Evolutionary conservation across 2,888 invertebrate genomes (phyloP).

Genomic region (Deilephila elpenor): DNA sequence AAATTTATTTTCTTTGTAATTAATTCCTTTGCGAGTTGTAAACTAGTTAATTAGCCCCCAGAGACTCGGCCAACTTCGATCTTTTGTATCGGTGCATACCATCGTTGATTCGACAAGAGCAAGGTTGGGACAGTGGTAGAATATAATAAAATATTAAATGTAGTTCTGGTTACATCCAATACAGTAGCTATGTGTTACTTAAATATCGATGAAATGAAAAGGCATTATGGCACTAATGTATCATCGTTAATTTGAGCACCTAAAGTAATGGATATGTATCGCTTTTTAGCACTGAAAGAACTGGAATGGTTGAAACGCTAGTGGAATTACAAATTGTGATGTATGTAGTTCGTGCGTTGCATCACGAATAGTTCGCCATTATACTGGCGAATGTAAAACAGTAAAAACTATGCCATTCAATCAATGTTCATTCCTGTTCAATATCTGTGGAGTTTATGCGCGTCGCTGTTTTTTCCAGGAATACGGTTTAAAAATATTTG

Average conservation of each 20-base stretch:
- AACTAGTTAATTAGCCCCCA: too few species aligned
- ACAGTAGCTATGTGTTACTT: too few species aligned
- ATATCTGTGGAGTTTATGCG: background rate
- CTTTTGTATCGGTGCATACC: too few species aligned
- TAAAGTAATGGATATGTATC: background rate
- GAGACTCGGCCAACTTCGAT: too few species aligned
- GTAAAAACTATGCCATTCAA: conserved; percentile 11
- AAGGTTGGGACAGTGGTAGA: too few species aligned
- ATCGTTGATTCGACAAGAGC: too few species aligned
- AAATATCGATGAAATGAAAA: too few species aligned
- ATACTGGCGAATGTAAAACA: conserved; percentile 2
- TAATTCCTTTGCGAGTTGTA: too few species aligned
- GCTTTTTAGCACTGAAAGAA: conserved; percentile 1
- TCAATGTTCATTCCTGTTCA: conserved; percentile 5
- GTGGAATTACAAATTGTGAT: conserved; percentile 20
- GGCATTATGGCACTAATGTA: background rate
- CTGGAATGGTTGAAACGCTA: background rate
- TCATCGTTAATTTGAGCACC: background rate
- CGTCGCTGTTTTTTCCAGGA: background rate
- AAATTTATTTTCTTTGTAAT: too few species aligned
- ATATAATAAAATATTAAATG: too few species aligned
- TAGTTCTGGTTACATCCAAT: too few species aligned
- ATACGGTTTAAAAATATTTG: background rate
- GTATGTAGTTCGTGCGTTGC: conserved; percentile 2
- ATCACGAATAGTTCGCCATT: background rate